Percentiles rank a stretch among this genome's conserved stretches.
Conservation (phyloP, 2,797 vertebrate species). For the Basileuterus tristriatus region DNA sequence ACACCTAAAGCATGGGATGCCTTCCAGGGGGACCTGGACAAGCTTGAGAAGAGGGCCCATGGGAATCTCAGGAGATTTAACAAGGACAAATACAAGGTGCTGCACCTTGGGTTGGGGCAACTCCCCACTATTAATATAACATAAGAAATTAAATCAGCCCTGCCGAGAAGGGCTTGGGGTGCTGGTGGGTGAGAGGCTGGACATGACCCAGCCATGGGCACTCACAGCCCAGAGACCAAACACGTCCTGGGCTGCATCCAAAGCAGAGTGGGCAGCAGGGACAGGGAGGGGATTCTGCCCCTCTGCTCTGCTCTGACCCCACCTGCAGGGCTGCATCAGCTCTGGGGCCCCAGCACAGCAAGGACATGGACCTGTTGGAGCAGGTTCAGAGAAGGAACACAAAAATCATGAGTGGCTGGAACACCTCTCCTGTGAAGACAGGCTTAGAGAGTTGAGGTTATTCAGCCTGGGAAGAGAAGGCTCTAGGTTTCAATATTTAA, state of each 20-base stretch:
- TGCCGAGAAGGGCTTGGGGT: fast-evolving
- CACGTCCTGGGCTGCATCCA: neutral
- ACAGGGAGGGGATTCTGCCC: neutral
- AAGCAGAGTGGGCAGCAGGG: neutral
- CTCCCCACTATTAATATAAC: neutral
- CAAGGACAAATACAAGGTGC: neutral
- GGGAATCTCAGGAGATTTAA: neutral
- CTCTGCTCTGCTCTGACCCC: neutral
- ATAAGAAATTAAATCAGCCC: neutral
- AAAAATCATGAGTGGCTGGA: neutral
- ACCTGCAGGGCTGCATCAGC: neutral
- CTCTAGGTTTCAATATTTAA: neutral
- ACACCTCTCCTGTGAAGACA: neutral
- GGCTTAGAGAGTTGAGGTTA: neutral
- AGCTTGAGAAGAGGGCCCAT: neutral
- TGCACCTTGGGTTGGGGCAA: neutral
- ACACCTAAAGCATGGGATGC: neutral
- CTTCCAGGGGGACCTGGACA: neutral
- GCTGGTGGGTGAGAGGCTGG: neutral
- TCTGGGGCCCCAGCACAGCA: neutral
- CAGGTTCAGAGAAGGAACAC: neutral
- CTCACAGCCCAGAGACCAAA: neutral
- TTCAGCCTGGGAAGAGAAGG: neutral
- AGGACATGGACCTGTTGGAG: neutral
- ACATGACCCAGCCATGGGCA: neutral